phyloP scores from a whole-genome alignment of 2,113 vertebrate species.

The Thamnaconus septentrionalis region DNA sequence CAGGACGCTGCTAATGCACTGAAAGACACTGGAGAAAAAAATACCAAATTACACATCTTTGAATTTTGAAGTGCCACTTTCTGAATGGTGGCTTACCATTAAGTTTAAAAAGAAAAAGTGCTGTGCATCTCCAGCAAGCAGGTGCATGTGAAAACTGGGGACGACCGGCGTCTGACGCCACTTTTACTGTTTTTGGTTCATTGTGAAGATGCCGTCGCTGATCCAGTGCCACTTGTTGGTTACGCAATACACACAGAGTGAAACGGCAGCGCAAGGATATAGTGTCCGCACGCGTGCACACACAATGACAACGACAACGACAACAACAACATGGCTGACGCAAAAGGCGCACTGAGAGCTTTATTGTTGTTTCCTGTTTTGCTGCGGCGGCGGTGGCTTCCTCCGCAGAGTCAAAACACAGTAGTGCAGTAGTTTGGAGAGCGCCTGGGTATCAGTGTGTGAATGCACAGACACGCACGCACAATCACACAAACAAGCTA shows the following conservation, averaged over 20 bases:
- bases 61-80: too few relatives aligned
- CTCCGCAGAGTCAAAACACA: conserved; percentile 76
- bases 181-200: too few relatives aligned
- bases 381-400: conserved; percentile 52
- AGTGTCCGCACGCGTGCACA: conserved; percentile 18
- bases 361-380: conserved; percentile 54
- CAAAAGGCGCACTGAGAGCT: conserved; percentile 29
- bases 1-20: conserved; percentile 47
- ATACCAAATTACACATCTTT: too few relatives aligned
- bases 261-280: conserved; percentile 24
- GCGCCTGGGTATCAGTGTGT: conserved; percentile 47
- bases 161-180: too few relatives aligned
- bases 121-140: too few relatives aligned
- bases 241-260: conserved; percentile 3
- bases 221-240: too few relatives aligned
- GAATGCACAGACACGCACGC: not conserved
- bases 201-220: too few relatives aligned
- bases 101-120: too few relatives aligned
- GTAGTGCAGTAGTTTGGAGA: conserved; percentile 20
- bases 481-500: not conserved
- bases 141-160: too few relatives aligned
- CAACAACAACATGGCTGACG: conserved; percentile 40
- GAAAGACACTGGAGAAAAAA: conserved; percentile 5
- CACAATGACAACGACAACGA: conserved; percentile 44
- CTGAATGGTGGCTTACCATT: too few relatives aligned